Conservation (phyloP, 92 coral and sea anemone genomes). For the Epizoanthus ramosus region DNA sequence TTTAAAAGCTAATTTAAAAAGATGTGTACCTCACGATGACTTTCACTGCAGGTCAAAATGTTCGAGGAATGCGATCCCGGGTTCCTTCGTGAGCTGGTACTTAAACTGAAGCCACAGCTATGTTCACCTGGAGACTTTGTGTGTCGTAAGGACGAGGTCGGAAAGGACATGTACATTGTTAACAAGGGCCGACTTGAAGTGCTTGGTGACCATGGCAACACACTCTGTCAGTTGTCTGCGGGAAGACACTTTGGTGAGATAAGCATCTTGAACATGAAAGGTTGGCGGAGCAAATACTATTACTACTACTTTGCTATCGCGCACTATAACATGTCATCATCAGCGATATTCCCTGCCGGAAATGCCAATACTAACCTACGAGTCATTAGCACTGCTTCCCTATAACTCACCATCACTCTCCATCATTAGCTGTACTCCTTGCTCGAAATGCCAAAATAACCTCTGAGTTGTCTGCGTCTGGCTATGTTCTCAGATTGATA, state of each 20-base stretch:
- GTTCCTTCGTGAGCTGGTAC: conserved; percentile 84
- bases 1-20: no score
- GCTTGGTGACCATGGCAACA: conserved; percentile 70
- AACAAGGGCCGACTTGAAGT: conserved; percentile 91
- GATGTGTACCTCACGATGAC: no score
- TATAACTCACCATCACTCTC: no score
- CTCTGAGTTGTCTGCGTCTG: no score
- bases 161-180: conserved; percentile 95
- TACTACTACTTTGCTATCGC: no score
- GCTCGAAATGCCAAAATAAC: no score
- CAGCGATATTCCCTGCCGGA: no score
- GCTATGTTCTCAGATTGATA: no score
- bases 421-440: no score
- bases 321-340: no score
- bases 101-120: conserved; percentile 76
- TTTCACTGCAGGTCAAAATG: conserved; percentile 73
- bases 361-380: no score
- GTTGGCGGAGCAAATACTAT: not conserved
- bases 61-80: conserved; percentile 95
- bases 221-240: conserved; percentile 81
- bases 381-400: no score
- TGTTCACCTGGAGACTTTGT: conserved; percentile 95
- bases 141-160: conserved; percentile 91
- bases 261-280: conserved; percentile 87
- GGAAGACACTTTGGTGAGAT: conserved; percentile 98